Evolutionary conservation across 2,888 invertebrate genomes (phyloP).

Genomic region (Rotaria macrura): DNA sequence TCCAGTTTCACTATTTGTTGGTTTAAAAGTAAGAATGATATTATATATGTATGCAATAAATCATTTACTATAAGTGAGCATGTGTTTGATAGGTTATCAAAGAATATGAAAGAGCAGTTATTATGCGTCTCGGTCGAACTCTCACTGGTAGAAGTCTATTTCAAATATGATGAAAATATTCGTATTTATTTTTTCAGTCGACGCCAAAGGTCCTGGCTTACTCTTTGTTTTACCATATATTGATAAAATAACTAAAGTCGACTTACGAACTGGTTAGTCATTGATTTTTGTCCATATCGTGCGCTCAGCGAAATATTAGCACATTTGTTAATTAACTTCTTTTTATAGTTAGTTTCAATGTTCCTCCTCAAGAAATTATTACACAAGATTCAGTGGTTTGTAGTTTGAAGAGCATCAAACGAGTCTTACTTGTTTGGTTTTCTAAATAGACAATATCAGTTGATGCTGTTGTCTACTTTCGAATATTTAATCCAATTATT

Average conservation of each 20-base stretch:
- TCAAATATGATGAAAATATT: not conserved
- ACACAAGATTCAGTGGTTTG: slow-evolving; percentile 44
- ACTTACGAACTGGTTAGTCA: slow-evolving; percentile 34
- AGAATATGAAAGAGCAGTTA: slow-evolving; percentile 33
- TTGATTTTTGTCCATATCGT: not conserved
- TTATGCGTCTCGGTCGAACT: not conserved
- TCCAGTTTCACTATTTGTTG: slow-evolving; percentile 28
- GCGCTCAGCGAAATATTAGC: not conserved
- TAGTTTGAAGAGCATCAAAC: not conserved
- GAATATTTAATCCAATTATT: slow-evolving; percentile 44
- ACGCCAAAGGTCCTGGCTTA: slow-evolving; percentile 74
- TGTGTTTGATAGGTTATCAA: slow-evolving; percentile 14
- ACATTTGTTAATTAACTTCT: not conserved
- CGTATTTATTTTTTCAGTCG: not conserved
- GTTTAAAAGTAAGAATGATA: slow-evolving; percentile 21
- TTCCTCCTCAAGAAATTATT: slow-evolving; percentile 37
- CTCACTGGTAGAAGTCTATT: not conserved
- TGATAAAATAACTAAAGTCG: slow-evolving; percentile 35
- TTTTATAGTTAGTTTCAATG: slow-evolving; percentile 35
- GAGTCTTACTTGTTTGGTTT: slow-evolving; percentile 23
- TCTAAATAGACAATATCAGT: slow-evolving; percentile 41
- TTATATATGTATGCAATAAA: no score
- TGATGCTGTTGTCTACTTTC: slow-evolving; percentile 47
- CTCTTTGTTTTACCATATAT: slow-evolving; percentile 60
- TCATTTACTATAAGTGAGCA: no score